Evolutionary conservation across 2,888 invertebrate species (phyloP).

Genomic region (Apotomis betuletana): DNA sequence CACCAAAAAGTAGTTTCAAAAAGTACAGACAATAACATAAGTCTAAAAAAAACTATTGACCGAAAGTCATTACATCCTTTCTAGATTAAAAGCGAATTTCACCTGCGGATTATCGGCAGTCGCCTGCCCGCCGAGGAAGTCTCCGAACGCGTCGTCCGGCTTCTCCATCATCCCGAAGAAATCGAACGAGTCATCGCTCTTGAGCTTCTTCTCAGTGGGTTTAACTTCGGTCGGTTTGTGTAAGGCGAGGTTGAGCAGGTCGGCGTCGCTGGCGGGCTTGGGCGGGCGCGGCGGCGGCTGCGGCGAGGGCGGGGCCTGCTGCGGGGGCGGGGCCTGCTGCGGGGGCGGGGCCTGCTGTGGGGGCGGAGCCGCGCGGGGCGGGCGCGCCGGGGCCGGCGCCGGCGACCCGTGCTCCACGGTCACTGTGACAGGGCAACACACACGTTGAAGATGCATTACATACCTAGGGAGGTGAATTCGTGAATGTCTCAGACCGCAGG

Average conservation of each 20-base stretch:
- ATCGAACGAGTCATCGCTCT: constrained; percentile 83
- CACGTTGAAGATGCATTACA: no score
- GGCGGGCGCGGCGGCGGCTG: constrained; percentile 52
- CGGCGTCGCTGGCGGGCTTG: constrained; percentile 52
- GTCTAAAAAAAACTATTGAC: no score
- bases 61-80: no score
- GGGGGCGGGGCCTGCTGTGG: constrained; percentile 48
- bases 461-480: no score
- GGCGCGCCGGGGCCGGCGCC: constrained; percentile 43
- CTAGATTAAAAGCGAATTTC: not conserved
- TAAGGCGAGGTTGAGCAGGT: constrained; percentile 67
- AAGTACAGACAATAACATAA: no score
- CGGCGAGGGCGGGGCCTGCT: constrained; percentile 46
- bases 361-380: no score
- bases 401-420: constrained; percentile 65
- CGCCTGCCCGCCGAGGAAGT: constrained; percentile 69
- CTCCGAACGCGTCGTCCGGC: constrained; percentile 76
- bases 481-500: no score
- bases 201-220: constrained; percentile 58
- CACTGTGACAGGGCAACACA: constrained; percentile 52
- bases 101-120: constrained; percentile 56
- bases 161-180: constrained; percentile 84
- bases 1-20: no score
- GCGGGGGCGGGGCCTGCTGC: constrained; percentile 49
- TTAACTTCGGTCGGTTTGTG: constrained; percentile 44